These are phyloP conservation scores for Aurelia sp. DNA, from an alignment of 30 jellyfish, hydroid and myxozoan species.

Conservation along the genomic window DNA sequence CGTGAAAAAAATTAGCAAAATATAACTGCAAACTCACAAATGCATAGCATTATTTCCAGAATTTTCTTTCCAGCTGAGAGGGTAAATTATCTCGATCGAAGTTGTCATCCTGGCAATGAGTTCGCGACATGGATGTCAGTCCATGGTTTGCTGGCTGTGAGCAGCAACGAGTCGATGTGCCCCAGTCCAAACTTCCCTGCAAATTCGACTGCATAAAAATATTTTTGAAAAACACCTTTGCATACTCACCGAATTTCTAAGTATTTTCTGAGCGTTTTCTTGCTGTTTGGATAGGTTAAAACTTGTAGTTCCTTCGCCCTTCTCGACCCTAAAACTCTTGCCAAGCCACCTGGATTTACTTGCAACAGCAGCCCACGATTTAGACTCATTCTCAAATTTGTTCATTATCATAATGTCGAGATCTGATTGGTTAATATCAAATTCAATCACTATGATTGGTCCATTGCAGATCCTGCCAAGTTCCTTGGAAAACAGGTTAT, in stretches of 20 bases:
- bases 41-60: no score
- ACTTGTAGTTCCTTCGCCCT: background rate
- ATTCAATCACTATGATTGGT: background rate
- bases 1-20: no score
- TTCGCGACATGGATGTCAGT: no score
- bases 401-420: background rate
- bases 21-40: no score
- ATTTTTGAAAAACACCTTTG: background rate
- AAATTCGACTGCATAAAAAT: background rate
- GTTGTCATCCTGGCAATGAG: no score
- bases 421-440: conserved; percentile 8
- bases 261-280: background rate
- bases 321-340: no score
- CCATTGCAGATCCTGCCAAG: background rate
- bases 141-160: no score
- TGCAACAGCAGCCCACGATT: background rate
- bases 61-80: no score
- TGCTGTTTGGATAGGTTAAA: background rate
- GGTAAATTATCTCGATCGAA: no score
- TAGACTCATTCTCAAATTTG: background rate
- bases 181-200: background rate
- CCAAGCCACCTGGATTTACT: no score
- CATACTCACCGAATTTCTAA: background rate
- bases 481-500: background rate
- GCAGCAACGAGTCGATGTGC: background rate